These are phyloP conservation scores for Lordiphosa collinella DNA, from an alignment of 1,140 invertebrate genomes.

Conservation along the genomic window DNA sequence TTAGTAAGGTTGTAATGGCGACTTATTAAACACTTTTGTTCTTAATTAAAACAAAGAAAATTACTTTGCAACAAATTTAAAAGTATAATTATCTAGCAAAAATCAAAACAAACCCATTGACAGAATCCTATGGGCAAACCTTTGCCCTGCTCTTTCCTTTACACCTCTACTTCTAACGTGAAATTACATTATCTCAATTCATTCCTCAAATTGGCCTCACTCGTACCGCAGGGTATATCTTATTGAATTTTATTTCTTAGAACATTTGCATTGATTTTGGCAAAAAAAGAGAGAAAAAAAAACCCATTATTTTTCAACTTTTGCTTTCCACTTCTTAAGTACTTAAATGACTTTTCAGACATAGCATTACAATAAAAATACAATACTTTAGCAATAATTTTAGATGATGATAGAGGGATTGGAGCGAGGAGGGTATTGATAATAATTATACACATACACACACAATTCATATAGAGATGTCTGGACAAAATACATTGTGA, in stretches of 20 bases:
- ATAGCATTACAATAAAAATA: constrained; percentile 46
- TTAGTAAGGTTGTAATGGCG: too few species aligned
- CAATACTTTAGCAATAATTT: constrained; percentile 63
- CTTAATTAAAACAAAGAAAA: too few species aligned
- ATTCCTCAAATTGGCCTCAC: too few species aligned
- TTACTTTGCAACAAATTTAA: too few species aligned
- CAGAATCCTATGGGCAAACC: too few species aligned
- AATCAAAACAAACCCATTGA: too few species aligned
- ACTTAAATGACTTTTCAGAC: constrained; percentile 61
- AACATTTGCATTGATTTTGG: constrained; percentile 25
- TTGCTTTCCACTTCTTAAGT: constrained; percentile 60
- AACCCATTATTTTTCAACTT: not conserved
- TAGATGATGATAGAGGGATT: not conserved
- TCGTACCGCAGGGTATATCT: constrained; percentile 2
- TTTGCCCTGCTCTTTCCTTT: too few species aligned
- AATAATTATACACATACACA: constrained; percentile 27
- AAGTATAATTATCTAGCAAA: too few species aligned
- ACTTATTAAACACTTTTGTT: too few species aligned
- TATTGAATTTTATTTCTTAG: constrained; percentile 2
- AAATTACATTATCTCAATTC: too few species aligned
- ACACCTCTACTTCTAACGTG: too few species aligned
- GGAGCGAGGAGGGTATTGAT: not conserved
- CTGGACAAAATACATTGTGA: constrained; percentile 44
- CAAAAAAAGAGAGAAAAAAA: not conserved
- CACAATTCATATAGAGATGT: constrained; percentile 31